Evolutionary conservation across 2,797 vertebrate genomes (phyloP), one percentile per base, ranked within the genome.

Genomic region (Phrynocephalus vlangalii): DNA sequence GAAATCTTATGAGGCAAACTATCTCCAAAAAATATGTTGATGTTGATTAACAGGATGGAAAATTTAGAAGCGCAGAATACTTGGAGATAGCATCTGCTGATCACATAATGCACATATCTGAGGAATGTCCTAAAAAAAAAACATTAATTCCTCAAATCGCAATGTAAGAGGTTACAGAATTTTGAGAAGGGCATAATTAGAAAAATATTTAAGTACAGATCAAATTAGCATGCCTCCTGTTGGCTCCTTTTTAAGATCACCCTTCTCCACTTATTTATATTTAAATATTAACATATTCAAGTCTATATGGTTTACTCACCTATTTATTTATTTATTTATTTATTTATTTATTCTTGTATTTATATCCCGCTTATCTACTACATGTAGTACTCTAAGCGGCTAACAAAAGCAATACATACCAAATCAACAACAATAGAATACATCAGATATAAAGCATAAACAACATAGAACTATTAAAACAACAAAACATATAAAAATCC

Each of bases 51-150:
- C 48, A 5, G 30, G 33, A 75, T 33, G 72, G 73, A 68, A 68
- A 22, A 11, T 76, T 76, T 78, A 78, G 48, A 78, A 10, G 22
- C 1, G 48, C 38, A 44, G 38, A 44, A 44, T 44, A 44, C 38
- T 44, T 44, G 38, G 38, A 44, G 38, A 44, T 44, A 44, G 38
- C 13, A 9, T 4, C 44, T 94, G 92, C 92, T 95, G 94, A 91
- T 44, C 15, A 50, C 11, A 90, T 95, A 90, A 91, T 75, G 79
- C 87, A 92, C 93, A 92, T 16, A 66, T 48, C 9, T 16, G 18
- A 28, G 6, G 5, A 56, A n/a, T 33, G 13, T 82, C 67, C 28
- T 70, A 50, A n/a, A 71, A 82, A 33, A 33, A 33, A 67, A 16
- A 20, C 1, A 9, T 28, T 5, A 44, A n/a, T 50, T 5, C 18